Percentiles rank a stretch among this genome's conserved stretches.
Evolutionary conservation across 37 sponge, comb jelly and placozoan species (phyloP).

Genomic region (Bolinopsis microptera): DNA sequence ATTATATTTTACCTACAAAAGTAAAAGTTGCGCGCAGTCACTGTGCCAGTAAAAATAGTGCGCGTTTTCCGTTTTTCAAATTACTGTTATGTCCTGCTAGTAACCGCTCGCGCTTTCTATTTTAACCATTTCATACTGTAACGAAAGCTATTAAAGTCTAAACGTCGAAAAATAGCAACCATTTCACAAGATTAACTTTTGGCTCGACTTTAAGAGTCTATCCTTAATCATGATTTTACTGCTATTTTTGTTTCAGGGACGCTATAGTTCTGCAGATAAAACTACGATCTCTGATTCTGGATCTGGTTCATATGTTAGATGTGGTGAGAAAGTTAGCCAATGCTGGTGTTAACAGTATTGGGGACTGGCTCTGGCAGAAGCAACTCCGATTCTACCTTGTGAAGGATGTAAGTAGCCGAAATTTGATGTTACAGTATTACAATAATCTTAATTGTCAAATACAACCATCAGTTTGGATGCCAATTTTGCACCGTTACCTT

Average conservation of each 20-base stretch:
- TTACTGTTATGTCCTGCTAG: not conserved
- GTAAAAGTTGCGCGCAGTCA: not conserved
- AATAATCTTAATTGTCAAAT: no score
- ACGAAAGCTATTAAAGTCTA: no score
- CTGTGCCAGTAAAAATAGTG: not conserved
- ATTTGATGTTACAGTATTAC: no score
- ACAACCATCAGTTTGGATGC: no score
- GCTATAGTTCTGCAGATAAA: conserved; percentile 71
- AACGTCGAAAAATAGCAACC: no score
- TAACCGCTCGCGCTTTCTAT: not conserved
- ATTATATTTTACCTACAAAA: not conserved
- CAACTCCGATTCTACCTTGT: conserved; percentile 85
- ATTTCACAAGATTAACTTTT: no score
- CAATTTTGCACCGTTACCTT: no score
- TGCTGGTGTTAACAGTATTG: conserved; percentile 10
- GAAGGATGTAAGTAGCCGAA: conserved; percentile 69
- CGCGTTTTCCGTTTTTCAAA: not conserved
- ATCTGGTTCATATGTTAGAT: conserved; percentile 89
- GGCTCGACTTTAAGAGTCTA: no score
- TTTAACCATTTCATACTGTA: no score
- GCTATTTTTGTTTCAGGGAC: conserved; percentile 6
- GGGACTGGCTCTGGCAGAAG: conserved; percentile 96
- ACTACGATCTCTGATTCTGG: conserved; percentile 89
- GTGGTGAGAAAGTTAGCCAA: conserved; percentile 72
- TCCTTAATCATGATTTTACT: no score